Conservation (phyloP, 2,888 invertebrate species). For the Erpobdella octoculata region DNA sequence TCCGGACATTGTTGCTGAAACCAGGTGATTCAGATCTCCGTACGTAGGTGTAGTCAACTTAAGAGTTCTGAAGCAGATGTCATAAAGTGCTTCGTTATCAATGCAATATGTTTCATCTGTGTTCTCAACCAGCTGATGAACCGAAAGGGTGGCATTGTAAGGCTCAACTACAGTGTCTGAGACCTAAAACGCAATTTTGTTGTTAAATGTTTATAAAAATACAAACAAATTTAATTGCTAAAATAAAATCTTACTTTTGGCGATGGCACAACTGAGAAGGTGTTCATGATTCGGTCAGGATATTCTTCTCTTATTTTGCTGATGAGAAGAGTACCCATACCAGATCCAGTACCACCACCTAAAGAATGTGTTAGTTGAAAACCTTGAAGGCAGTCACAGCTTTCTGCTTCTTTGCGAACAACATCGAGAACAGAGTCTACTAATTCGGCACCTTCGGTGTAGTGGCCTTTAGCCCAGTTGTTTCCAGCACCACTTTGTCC, state of each 20-base stretch:
- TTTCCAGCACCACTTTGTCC: slow-evolving; percentile 65
- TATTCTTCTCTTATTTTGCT: slow-evolving; percentile 95
- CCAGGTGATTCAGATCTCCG: slow-evolving; percentile 77
- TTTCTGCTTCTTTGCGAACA: slow-evolving; percentile 48
- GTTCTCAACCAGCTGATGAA: slow-evolving; percentile 62
- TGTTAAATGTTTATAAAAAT: too few relatives aligned
- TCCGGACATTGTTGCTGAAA: slow-evolving; percentile 56
- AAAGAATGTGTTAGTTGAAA: slow-evolving; percentile 59
- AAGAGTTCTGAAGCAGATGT: slow-evolving; percentile 81
- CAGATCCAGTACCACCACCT: slow-evolving; percentile 79
- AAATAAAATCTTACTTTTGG: slow-evolving; percentile 67
- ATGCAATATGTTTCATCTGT: slow-evolving; percentile 81
- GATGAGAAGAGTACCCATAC: slow-evolving; percentile 82
- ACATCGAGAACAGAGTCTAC: slow-evolving; percentile 49
- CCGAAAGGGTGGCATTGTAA: slow-evolving; percentile 75
- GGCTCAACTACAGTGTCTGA: slow-evolving; percentile 65
- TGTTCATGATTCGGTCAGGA: slow-evolving; percentile 81
- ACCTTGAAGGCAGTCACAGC: slow-evolving; percentile 59
- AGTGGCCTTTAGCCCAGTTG: slow-evolving; percentile 76
- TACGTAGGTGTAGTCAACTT: slow-evolving; percentile 57
- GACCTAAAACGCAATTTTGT: too few relatives aligned
- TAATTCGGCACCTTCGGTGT: slow-evolving; percentile 49
- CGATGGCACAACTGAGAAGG: slow-evolving; percentile 83
- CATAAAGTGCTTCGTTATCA: slow-evolving; percentile 74
- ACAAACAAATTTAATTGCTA: too few relatives aligned